These are phyloP conservation scores for Poeciliopsis prolifica DNA, from an alignment of 2,113 vertebrate species.

Conservation along the genomic window DNA sequence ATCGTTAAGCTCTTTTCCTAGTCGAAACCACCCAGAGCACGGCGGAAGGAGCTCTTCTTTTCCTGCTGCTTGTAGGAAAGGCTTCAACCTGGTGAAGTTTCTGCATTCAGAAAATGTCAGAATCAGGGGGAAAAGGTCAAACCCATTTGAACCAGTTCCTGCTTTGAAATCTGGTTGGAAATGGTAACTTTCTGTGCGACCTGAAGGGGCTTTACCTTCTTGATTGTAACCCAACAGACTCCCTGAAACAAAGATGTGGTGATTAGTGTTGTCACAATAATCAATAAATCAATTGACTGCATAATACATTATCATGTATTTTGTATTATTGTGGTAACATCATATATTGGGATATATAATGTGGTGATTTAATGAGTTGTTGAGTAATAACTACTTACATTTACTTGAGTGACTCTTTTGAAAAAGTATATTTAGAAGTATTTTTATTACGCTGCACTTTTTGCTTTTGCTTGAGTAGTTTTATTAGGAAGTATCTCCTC, in stretches of 20 bases:
- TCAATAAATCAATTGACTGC: no score
- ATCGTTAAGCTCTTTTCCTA: slow-evolving; percentile 14
- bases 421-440: no score
- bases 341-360: no score
- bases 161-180: slow-evolving; percentile 30
- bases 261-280: not conserved
- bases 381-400: no score
- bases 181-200: slow-evolving; percentile 34
- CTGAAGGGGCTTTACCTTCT: slow-evolving; percentile 6
- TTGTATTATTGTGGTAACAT: no score
- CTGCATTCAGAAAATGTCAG: slow-evolving; percentile 35
- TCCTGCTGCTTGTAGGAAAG: not conserved
- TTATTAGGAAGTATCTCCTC: no score
- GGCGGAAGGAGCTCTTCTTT: not conserved
- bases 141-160: slow-evolving; percentile 31
- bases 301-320: no score
- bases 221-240: not conserved
- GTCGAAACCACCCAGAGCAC: slow-evolving; percentile 11
- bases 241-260: not conserved
- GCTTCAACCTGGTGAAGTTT: not conserved
- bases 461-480: no score
- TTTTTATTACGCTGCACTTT: no score
- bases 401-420: no score
- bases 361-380: no score
- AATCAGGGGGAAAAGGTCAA: slow-evolving; percentile 50